Conservation (phyloP, 2,888 invertebrate species). For the Choreutis nemorana region DNA sequence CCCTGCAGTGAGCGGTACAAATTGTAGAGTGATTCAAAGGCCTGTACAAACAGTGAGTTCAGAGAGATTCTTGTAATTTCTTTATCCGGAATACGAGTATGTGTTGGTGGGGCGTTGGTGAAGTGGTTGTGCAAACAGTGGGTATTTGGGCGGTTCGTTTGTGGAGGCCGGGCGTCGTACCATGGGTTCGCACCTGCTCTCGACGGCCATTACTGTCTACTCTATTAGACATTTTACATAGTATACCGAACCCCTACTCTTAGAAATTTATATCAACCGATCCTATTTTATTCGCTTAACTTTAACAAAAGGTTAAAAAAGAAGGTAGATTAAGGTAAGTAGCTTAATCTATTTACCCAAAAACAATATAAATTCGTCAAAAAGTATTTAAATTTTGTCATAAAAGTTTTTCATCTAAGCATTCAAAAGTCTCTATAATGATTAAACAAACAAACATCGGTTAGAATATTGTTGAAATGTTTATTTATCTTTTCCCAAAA, state of each 20-base stretch:
- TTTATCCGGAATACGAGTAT: slow-evolving; percentile 28
- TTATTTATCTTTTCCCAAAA: slow-evolving; percentile 60
- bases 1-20: too few species aligned
- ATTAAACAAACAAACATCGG: slow-evolving; percentile 54
- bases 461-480: slow-evolving; percentile 52
- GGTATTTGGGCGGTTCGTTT: slow-evolving; percentile 58
- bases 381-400: slow-evolving; percentile 24
- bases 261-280: too few species aligned
- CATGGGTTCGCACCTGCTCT: slow-evolving; percentile 51
- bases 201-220: slow-evolving; percentile 39
- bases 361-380: not conserved
- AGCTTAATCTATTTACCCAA: not conserved
- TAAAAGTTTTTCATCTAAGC: too few species aligned
- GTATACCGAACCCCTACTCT: not conserved
- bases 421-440: slow-evolving; percentile 53
- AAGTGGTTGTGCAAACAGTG: slow-evolving; percentile 45
- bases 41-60: slow-evolving; percentile 31
- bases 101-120: slow-evolving; percentile 23
- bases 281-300: not conserved
- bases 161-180: slow-evolving; percentile 28
- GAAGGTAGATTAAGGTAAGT: not conserved
- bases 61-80: slow-evolving; percentile 26
- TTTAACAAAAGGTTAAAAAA: not conserved
- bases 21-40: slow-evolving; percentile 31
- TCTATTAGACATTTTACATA: slow-evolving; percentile 17